Conservation (phyloP, 2,113 vertebrate species). For the Strigops habroptila region DNA sequence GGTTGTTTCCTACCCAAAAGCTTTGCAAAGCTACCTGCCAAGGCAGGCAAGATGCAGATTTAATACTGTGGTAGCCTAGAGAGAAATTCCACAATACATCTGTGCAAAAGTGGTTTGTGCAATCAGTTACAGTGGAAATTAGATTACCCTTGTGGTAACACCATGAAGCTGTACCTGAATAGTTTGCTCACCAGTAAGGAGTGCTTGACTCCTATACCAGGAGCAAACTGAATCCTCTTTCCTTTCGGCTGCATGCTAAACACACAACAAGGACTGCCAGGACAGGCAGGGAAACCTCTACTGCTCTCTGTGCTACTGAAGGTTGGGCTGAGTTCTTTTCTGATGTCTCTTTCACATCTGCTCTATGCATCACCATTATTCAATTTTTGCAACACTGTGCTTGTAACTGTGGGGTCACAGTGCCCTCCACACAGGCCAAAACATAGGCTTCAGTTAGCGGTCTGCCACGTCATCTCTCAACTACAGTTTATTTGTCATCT, state of each 20-base stretch:
- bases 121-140: background rate
- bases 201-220: background rate
- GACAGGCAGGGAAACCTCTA: background rate
- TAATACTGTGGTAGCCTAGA: background rate
- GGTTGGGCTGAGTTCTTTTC: background rate
- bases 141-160: background rate
- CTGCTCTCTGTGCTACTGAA: background rate
- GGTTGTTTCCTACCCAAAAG: background rate
- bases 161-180: background rate
- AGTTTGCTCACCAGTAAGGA: background rate
- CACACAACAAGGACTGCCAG: background rate
- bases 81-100: background rate
- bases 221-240: background rate
- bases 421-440: background rate
- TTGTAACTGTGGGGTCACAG: background rate
- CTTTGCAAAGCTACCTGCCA: background rate
- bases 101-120: background rate
- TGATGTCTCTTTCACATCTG: background rate
- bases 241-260: too few species aligned
- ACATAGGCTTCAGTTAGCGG: background rate
- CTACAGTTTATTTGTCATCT: background rate
- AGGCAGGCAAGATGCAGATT: background rate
- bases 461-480: background rate
- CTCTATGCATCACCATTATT: background rate
- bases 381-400: background rate